Percentiles rank a stretch among this genome's conserved stretches.
Evolutionary conservation across 2,113 vertebrate species (phyloP).

Genomic region (Rhabdomys dilectus): DNA sequence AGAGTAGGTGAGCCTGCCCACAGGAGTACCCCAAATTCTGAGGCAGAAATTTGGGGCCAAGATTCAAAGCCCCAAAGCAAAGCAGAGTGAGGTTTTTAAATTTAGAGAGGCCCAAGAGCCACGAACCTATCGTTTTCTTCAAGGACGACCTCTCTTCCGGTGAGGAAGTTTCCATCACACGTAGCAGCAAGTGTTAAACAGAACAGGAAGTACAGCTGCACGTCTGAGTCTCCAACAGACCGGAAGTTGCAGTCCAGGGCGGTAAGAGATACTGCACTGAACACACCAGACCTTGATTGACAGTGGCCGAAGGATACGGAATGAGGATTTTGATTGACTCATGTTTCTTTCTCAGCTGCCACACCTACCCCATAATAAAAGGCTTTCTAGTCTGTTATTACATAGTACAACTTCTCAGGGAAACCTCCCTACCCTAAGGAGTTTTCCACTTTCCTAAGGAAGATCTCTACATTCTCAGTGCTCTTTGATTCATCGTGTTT

Average conservation of each 20-base stretch:
- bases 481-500: constrained; percentile 31
- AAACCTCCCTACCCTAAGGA: constrained; percentile 66
- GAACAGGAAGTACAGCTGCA: neutral
- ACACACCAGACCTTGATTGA: neutral
- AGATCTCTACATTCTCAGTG: constrained; percentile 40
- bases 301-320: neutral
- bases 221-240: neutral
- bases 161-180: neutral
- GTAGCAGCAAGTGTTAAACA: neutral
- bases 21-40: neutral
- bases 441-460: constrained; percentile 54
- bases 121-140: neutral
- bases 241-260: neutral
- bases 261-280: neutral
- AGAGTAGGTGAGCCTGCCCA: neutral
- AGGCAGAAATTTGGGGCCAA: neutral
- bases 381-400: constrained; percentile 57
- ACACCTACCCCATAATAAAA: constrained; percentile 55
- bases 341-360: constrained; percentile 59
- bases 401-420: constrained; percentile 65
- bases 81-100: neutral
- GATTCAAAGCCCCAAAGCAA: neutral
- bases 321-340: constrained; percentile 50
- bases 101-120: neutral
- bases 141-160: neutral